Conservation (phyloP, 1,140 invertebrate species). For the Drosophila kurseongensis region DNA sequence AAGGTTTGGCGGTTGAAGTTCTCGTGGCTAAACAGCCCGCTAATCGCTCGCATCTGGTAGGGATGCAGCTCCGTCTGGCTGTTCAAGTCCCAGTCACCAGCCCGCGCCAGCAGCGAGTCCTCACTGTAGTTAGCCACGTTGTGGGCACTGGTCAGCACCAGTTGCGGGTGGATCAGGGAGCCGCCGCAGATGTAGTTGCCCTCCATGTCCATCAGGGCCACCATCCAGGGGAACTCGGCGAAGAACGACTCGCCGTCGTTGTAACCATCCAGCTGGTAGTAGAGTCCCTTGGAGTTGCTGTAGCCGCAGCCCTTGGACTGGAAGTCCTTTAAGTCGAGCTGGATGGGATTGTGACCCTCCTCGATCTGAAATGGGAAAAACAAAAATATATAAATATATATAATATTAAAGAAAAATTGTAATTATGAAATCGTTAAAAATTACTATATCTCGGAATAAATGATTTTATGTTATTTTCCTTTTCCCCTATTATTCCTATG, state of each 20-base stretch:
- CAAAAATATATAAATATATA: no score
- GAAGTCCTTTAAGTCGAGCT: conserved; percentile 31
- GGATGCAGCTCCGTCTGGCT: conserved; percentile 69
- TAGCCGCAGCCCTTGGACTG: conserved; percentile 87
- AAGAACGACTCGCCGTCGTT: conserved; percentile 86
- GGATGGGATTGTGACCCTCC: conserved; percentile 14
- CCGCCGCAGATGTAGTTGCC: conserved; percentile 88
- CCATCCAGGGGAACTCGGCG: conserved; percentile 92
- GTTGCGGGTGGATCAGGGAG: conserved; percentile 87
- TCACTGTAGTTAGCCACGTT: conserved; percentile 83
- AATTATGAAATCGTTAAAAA: no score
- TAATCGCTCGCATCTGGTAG: conserved; percentile 89
- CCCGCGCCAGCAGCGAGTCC: conserved; percentile 85
- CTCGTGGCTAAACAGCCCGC: conserved; percentile 85
- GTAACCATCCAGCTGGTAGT: conserved; percentile 89
- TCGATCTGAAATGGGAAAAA: no score
- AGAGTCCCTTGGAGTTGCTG: conserved; percentile 89
- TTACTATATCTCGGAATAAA: no score
- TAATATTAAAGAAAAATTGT: no score
- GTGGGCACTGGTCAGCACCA: conserved; percentile 89
- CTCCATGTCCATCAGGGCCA: conserved; percentile 89
- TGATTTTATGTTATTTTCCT: no score
- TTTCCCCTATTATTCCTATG: no score
- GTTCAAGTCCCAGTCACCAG: conserved; percentile 91
- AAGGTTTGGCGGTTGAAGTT: conserved; percentile 85